A percentile compares a stretch with the other conserved stretches of the same genome.
Evolutionary conservation across 2,797 vertebrate species (phyloP).

Genomic region (Sus cebifrons): DNA sequence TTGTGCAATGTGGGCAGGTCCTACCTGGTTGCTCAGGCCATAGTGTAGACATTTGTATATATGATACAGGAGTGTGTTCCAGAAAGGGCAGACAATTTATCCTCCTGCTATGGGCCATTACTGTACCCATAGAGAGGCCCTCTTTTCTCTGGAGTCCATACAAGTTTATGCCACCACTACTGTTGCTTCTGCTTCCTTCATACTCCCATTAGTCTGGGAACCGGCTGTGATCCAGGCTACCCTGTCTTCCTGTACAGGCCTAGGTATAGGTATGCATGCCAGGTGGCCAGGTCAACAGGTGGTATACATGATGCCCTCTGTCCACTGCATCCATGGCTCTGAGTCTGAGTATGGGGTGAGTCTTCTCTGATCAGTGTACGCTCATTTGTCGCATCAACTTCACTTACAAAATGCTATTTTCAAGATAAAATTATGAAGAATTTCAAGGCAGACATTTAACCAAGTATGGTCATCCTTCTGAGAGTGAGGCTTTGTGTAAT

Average conservation of each 20-base stretch:
- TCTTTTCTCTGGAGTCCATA: not conserved
- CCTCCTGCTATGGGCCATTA: not conserved
- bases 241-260: not conserved
- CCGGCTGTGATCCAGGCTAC: not conserved
- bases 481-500: not conserved
- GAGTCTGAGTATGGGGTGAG: not conserved
- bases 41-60: not conserved
- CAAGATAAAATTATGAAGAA: not conserved
- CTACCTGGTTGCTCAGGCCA: accelerated
- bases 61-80: not conserved
- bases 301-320: not conserved
- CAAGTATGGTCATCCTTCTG: not conserved
- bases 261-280: not conserved
- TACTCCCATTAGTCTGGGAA: not conserved
- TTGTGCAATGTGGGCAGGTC: not conserved
- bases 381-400: not conserved
- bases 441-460: not conserved
- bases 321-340: not conserved
- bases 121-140: not conserved
- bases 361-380: not conserved
- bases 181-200: not conserved
- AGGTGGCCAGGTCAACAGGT: not conserved
- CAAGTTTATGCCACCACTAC: not conserved
- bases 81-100: not conserved
- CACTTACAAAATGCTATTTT: not conserved